Evolutionary conservation across 1,140 invertebrate species (phyloP), one percentile per base, ranked within the genome.

Genomic region (Diploscapter pachys): DNA sequence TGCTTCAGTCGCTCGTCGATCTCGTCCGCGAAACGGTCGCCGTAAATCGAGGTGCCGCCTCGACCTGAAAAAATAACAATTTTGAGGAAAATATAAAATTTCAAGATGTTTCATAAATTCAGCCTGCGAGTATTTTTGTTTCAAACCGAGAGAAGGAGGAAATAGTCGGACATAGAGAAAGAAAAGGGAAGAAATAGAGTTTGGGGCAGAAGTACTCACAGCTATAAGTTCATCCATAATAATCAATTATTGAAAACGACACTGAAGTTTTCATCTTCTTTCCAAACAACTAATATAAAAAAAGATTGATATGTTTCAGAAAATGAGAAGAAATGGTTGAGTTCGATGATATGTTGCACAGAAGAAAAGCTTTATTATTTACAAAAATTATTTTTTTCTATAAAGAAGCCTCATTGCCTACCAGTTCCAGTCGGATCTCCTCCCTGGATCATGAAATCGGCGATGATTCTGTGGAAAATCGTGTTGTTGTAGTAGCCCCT

Each of bases 31-130:
- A 99, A 99, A 77, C 90, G 90, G 77, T 92, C 90, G 3, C 96
- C 96, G 89, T 98, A 99, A 81, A 99, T 98, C 2, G 94, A 97
- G 63, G 92, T 90, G 3, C 96, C 96, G 53, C 96, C 95, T 88
- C 95, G 91, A 0, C 95, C 88, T 87, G 79, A 68, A 81, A 31
- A 31, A 31, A 31, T 31, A 31, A 31, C 31, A 31, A 31, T 31
- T 31, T 80, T 65, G 8, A 11, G 3, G 9, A 6, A 11, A 5
- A 49, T 61, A n/a, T 11, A 71, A 64, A 4, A 71, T 53, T 11
- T 48, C 50, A 66, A 8, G 3, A 53, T 13, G 9, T 9, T 6
- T n/a, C 57, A 4, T 31, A 31, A 31, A 31, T 31, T 31, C 31
- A 31, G 31, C 31, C 31, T 31, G 51, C 3, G 68, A 8, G 54